These are phyloP conservation scores for Thyatira batis DNA, from an alignment of 2,888 invertebrate species.

Conservation along the genomic window DNA sequence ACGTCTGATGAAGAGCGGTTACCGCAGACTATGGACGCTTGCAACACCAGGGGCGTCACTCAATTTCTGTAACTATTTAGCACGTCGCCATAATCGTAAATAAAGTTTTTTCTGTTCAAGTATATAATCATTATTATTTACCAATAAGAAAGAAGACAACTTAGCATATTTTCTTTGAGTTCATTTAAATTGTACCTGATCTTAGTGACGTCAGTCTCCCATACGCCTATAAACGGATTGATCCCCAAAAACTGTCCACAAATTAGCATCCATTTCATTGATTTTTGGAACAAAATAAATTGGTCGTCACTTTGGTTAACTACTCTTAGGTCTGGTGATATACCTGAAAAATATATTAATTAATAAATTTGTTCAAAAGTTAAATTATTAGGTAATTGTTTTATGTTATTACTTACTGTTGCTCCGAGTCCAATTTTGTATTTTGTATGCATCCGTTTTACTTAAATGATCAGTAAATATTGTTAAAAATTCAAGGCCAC, in stretches of 20 bases:
- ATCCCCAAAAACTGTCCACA: constrained; percentile 49
- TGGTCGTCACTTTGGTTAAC: constrained; percentile 15
- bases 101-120: no score
- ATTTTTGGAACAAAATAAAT: constrained; percentile 37
- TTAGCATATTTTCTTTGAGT: no score
- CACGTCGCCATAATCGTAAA: no score
- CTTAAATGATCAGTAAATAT: not conserved
- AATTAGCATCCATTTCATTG: constrained; percentile 43
- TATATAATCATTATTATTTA: not conserved
- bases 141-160: no score
- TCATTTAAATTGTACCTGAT: constrained; percentile 38
- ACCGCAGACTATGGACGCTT: no score
- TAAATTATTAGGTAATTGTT: not conserved
- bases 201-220: constrained; percentile 33
- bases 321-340: not conserved
- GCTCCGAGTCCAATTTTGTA: not conserved
- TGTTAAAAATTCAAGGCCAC: no score
- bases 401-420: not conserved
- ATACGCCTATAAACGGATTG: constrained; percentile 44
- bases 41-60: no score
- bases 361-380: not conserved
- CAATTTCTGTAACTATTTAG: no score
- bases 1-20: no score
- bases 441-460: not conserved
- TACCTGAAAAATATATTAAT: constrained; percentile 6